These are phyloP conservation scores for Diceros bicornis DNA, from an alignment of 2,797 vertebrate species.

Conservation along the genomic window DNA sequence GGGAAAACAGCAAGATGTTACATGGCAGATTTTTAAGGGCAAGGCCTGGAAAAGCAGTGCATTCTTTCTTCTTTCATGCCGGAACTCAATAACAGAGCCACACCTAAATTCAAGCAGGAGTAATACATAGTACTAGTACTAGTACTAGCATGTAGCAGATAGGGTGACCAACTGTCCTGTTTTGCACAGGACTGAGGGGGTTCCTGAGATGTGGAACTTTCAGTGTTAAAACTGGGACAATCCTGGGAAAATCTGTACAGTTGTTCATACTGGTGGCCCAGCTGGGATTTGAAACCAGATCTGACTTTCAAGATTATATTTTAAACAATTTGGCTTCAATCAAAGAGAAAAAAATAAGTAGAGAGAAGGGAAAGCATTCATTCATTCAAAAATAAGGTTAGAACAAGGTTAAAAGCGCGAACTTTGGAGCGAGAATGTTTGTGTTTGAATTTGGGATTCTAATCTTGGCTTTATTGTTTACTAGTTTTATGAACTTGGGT, in stretches of 20 bases:
- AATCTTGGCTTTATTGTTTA: not conserved
- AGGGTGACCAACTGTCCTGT: not conserved
- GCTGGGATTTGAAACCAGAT: not conserved
- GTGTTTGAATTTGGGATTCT: not conserved
- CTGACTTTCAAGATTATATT: not conserved
- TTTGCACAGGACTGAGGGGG: not conserved
- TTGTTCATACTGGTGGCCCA: not conserved
- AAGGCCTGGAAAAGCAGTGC: not conserved
- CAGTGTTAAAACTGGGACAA: not conserved
- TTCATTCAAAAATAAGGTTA: not conserved
- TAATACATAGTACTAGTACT: not conserved
- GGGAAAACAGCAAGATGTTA: not conserved
- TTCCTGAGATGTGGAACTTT: not conserved
- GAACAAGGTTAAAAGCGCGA: not conserved
- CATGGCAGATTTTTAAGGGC: not conserved
- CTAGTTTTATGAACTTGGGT: not conserved
- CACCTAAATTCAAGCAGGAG: not conserved
- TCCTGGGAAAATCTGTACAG: not conserved
- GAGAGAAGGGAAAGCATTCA: not conserved
- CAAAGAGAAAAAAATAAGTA: not conserved
- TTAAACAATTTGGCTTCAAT: not conserved
- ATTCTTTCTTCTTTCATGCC: not conserved
- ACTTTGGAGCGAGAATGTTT: not conserved
- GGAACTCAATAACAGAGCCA: not conserved
- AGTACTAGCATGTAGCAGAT: not conserved